phyloP scores from a whole-genome alignment of 2,113 vertebrate genomes.

The Trichechus manatus region DNA sequence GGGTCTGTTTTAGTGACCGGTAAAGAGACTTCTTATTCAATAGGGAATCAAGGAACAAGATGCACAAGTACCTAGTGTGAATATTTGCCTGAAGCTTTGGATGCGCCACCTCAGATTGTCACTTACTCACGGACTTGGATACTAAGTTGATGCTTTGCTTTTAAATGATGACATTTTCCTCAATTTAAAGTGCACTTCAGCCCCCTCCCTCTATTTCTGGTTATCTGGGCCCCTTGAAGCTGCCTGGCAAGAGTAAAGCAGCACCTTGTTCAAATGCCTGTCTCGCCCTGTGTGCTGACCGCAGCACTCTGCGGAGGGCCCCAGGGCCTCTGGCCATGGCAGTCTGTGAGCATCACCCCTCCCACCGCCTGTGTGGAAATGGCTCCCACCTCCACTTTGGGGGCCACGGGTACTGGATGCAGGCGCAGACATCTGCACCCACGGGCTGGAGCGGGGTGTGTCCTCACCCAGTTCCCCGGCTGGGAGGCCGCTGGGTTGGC shows the following conservation, averaged over 20 bases:
- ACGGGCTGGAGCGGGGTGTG: background rate
- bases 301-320: background rate
- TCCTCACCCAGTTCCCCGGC: background rate
- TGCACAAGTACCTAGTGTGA: background rate
- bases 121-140: fast-evolving
- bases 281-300: background rate
- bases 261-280: too few species aligned
- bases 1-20: background rate
- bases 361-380: background rate
- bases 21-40: background rate
- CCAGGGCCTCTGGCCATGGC: background rate
- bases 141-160: too few species aligned
- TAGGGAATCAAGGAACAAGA: background rate
- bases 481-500: background rate
- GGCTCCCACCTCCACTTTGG: too few species aligned
- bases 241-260: background rate
- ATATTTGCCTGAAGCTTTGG: too few species aligned
- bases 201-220: background rate
- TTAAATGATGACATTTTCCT: too few species aligned
- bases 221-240: background rate
- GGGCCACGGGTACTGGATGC: background rate
- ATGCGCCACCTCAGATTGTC: fast-evolving
- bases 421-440: background rate
- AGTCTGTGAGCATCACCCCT: background rate
- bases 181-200: background rate